These are phyloP conservation scores for Piaya cayana DNA, from an alignment of 2,113 vertebrate genomes.

Conservation along the genomic window DNA sequence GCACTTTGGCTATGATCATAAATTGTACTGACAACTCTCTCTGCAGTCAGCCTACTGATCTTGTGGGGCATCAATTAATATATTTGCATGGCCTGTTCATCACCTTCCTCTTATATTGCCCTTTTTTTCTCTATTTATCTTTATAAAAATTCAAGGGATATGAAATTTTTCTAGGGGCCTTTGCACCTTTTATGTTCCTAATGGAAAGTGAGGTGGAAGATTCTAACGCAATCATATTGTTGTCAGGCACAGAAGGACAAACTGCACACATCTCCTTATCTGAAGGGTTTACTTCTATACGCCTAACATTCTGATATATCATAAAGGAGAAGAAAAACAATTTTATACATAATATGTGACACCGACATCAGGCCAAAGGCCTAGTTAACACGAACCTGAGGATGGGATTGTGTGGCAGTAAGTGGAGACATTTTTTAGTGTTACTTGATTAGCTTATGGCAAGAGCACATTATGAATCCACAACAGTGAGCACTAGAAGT, in stretches of 20 bases:
- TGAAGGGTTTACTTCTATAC: neutral
- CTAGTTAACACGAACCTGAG: neutral
- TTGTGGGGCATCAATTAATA: neutral
- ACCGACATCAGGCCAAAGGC: neutral
- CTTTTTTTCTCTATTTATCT: neutral
- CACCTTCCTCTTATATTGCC: neutral
- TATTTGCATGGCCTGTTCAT: neutral
- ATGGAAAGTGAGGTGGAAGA: neutral
- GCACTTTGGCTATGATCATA: neutral
- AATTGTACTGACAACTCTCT: neutral
- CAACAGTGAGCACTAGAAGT: neutral
- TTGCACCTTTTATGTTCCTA: neutral
- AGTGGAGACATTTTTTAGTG: neutral
- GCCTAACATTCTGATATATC: neutral
- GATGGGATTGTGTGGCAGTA: neutral
- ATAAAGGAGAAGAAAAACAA: neutral
- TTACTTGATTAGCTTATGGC: neutral
- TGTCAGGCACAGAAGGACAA: neutral
- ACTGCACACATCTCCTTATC: accelerated
- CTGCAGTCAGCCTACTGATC: neutral
- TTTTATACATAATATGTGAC: neutral
- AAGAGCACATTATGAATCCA: neutral
- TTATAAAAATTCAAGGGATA: neutral
- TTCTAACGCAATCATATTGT: neutral
- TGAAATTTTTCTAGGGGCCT: neutral